phyloP scores from a whole-genome alignment of 2,113 vertebrate genomes.

The Thunnus maccoyii region DNA sequence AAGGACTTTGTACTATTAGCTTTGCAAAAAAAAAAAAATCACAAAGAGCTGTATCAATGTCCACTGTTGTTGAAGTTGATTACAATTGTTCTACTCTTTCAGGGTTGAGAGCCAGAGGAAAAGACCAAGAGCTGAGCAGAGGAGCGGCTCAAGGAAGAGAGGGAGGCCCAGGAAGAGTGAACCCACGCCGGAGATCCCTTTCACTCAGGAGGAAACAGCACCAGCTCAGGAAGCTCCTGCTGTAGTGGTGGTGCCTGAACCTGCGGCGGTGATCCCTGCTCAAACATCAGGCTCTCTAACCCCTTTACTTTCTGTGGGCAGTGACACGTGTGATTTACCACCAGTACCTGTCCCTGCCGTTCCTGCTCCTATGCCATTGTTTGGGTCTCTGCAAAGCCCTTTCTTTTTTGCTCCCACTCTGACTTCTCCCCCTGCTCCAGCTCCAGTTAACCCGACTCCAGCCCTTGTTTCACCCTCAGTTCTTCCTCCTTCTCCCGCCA shows the following conservation, averaged over 20 bases:
- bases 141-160: conserved; percentile 70
- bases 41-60: conserved; percentile 55
- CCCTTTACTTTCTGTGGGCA: not conserved
- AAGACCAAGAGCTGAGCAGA: conserved; percentile 66
- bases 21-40: conserved; percentile 42
- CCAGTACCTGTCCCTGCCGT: conserved; percentile 15
- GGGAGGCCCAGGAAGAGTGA: conserved; percentile 82
- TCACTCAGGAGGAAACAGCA: conserved; percentile 45
- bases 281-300: conserved; percentile 23
- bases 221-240: conserved; percentile 41
- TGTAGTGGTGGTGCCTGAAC: conserved; percentile 48
- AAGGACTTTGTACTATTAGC: conserved; percentile 79
- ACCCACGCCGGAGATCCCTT: conserved; percentile 1
- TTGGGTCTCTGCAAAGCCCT: conserved; percentile 26
- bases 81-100: conserved; percentile 41
- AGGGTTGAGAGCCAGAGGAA: conserved; percentile 82
- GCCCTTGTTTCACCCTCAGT: conserved; percentile 12
- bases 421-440: not conserved
- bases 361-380: conserved; percentile 12
- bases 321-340: conserved; percentile 21
- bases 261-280: conserved; percentile 28
- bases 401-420: conserved; percentile 19
- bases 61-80: conserved; percentile 25
- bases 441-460: conserved; percentile 1
- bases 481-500: not conserved